Evolutionary conservation across 2,888 invertebrate genomes (phyloP).

Genomic region (Oligia fasciuncula): DNA sequence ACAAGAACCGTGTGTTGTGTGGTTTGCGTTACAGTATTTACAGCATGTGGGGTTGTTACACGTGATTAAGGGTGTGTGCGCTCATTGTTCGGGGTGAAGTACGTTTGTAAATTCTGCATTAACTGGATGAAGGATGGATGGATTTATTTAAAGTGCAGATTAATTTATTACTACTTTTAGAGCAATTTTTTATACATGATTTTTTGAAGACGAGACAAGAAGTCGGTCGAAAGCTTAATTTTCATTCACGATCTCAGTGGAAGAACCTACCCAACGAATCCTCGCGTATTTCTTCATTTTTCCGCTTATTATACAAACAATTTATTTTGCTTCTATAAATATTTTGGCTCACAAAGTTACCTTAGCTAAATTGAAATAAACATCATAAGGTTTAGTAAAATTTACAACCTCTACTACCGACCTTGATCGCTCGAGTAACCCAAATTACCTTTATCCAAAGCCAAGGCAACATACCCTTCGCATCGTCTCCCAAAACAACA

Average conservation of each 20-base stretch:
- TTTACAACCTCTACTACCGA: not conserved
- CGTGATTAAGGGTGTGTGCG: constrained; percentile 28
- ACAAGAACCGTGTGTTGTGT: constrained; percentile 60
- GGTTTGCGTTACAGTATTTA: constrained; percentile 55
- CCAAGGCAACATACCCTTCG: constrained; percentile 6
- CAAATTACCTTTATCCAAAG: constrained; percentile 16
- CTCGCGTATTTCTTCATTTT: not conserved
- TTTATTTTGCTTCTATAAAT: not conserved
- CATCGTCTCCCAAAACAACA: constrained; percentile 40
- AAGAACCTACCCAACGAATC: not conserved
- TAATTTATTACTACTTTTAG: not conserved
- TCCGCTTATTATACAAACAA: not conserved
- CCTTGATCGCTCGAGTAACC: not conserved
- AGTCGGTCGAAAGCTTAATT: not conserved
- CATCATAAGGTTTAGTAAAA: not conserved
- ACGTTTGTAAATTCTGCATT: constrained; percentile 9
- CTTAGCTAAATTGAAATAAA: not conserved
- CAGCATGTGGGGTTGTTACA: constrained; percentile 48
- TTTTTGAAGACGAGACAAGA: not conserved
- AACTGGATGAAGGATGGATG: not conserved
- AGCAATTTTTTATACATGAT: not conserved
- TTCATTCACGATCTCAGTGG: not conserved
- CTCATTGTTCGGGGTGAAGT: constrained; percentile 25
- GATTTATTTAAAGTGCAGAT: not conserved
- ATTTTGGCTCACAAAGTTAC: not conserved